Percentiles rank a stretch among this genome's conserved stretches.
These are phyloP conservation scores for Mamestra configurata DNA, from an alignment of 1,140 invertebrate species.

Conservation along the genomic window DNA sequence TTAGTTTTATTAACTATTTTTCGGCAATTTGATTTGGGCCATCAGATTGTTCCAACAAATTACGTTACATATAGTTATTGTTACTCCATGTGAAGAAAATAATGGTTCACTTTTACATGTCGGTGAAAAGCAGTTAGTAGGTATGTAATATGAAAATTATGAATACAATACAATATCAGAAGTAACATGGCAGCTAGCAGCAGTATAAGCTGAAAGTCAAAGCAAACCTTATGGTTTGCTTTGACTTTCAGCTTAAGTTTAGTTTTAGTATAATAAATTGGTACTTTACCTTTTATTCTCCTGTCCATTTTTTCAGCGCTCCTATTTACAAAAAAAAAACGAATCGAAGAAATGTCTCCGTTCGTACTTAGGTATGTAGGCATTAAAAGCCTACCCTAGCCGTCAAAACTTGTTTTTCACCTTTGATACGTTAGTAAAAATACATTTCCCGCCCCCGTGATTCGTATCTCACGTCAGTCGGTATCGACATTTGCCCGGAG, in stretches of 20 bases:
- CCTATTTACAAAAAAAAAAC: not conserved
- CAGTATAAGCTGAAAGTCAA: no score
- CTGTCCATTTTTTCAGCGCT: no score
- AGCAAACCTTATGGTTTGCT: no score
- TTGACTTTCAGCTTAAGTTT: no score
- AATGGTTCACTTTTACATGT: no score
- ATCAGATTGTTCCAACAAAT: conserved; percentile 21
- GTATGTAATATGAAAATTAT: no score
- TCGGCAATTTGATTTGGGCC: conserved; percentile 22
- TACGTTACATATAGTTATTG: not conserved
- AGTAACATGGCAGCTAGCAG: no score
- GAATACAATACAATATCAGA: no score
- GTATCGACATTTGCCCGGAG: conserved; percentile 69
- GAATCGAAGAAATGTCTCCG: no score
- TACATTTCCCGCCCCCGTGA: conserved; percentile 62
- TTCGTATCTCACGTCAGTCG: conserved; percentile 66
- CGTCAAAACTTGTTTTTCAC: conserved; percentile 13
- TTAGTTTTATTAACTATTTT: conserved; percentile 30
- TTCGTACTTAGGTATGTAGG: not conserved
- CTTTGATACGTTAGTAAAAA: conserved; percentile 62
- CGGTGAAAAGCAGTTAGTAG: no score
- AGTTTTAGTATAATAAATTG: no score
- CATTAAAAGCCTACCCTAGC: not conserved
- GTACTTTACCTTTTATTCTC: no score
- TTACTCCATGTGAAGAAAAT: not conserved